These are phyloP conservation scores for Tridacna crocea DNA, from an alignment of 2,888 invertebrate genomes.

Conservation along the genomic window DNA sequence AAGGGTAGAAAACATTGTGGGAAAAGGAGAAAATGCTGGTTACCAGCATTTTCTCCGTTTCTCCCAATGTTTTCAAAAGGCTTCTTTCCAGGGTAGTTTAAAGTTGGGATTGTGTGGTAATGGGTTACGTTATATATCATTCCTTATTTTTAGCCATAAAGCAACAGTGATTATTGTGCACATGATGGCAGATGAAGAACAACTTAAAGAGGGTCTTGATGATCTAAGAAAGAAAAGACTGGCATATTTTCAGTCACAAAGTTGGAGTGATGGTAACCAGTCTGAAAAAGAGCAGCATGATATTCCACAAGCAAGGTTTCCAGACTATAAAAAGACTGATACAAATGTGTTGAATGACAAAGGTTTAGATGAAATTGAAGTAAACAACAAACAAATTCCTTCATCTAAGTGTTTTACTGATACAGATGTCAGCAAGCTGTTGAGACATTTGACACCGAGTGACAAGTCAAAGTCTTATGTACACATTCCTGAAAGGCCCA, in stretches of 20 bases:
- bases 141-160: neutral
- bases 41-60: neutral
- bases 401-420: neutral
- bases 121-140: neutral
- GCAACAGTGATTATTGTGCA: neutral
- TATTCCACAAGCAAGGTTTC: neutral
- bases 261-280: neutral
- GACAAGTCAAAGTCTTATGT: no score
- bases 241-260: slow-evolving; percentile 65
- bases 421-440: neutral
- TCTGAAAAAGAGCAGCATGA: neutral
- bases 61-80: neutral
- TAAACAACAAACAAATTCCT: neutral
- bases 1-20: neutral
- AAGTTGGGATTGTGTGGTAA: neutral
- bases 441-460: no score
- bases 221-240: slow-evolving; percentile 70
- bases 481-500: neutral
- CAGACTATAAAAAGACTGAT: neutral
- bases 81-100: neutral
- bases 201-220: slow-evolving; percentile 50
- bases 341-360: neutral
- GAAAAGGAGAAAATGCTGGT: neutral
- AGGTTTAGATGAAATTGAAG: neutral
- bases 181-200: neutral